Evolutionary conservation across 92 coral and sea anemone species (phyloP).

Genomic region (Phenganax subtilis): DNA sequence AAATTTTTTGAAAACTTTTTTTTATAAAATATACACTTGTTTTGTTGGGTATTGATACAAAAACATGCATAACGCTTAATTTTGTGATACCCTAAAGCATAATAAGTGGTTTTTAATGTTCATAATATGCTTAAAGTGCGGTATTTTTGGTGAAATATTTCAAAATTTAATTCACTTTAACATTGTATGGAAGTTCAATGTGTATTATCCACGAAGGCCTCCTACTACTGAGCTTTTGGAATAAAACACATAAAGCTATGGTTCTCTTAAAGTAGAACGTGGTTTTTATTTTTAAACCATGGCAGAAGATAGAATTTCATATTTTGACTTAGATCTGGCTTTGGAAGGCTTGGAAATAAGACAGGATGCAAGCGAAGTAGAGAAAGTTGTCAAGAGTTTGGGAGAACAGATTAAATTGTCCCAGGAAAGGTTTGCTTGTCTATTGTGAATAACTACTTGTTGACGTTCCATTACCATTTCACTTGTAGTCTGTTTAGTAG

Average conservation of each 20-base stretch:
- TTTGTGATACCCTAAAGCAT: neutral
- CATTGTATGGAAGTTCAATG: neutral
- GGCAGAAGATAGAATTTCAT: constrained; percentile 13
- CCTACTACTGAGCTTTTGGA: neutral
- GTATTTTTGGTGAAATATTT: too few species aligned
- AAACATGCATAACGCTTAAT: neutral
- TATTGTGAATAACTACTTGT: neutral
- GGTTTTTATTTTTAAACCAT: neutral
- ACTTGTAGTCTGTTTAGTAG: neutral
- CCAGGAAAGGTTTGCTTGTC: neutral
- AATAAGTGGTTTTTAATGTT: neutral
- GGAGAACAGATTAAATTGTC: constrained; percentile 34
- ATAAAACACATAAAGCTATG: neutral
- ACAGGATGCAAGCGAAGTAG: constrained; percentile 20
- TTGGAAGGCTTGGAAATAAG: constrained; percentile 27
- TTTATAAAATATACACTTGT: neutral
- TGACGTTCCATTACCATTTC: neutral
- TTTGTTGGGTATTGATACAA: neutral
- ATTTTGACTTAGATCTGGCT: constrained; percentile 33
- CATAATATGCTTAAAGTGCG: too few species aligned
- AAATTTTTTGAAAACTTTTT: neutral
- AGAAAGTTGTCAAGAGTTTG: constrained; percentile 1
- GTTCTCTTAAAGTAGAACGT: neutral
- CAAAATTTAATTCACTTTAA: neutral
- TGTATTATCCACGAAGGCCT: constrained; percentile 4